These are phyloP conservation scores for Ophion obscuratus DNA, from an alignment of 2,888 invertebrate species.

Conservation along the genomic window DNA sequence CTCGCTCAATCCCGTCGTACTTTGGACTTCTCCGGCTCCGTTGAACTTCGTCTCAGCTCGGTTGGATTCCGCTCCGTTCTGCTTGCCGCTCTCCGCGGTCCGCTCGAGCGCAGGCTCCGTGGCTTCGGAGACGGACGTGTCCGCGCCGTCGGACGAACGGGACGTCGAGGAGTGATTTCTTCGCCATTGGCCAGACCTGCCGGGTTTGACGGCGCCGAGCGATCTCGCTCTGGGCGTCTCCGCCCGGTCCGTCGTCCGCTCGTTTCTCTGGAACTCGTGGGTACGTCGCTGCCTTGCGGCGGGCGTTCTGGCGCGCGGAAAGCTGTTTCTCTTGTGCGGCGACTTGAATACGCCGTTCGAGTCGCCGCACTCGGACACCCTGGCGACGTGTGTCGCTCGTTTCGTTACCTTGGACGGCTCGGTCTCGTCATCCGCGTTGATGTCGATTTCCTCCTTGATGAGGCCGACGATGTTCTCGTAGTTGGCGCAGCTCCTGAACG, in stretches of 20 bases:
- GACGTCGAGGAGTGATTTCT: background rate
- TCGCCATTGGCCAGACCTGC: constrained; percentile 14
- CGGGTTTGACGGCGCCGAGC: constrained; percentile 40
- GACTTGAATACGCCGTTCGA: constrained; percentile 13
- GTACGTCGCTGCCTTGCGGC: background rate
- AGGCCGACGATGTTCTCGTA: constrained; percentile 42
- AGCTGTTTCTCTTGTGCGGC: constrained; percentile 17
- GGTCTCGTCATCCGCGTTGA: constrained; percentile 46
- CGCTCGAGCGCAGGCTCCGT: background rate
- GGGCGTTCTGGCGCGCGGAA: background rate
- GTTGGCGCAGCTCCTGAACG: constrained; percentile 27
- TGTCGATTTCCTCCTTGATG: constrained; percentile 58
- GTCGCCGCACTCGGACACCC: background rate
- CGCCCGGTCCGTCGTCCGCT: background rate
- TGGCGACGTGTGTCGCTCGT: background rate
- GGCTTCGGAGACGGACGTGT: background rate
- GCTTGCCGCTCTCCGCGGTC: background rate
- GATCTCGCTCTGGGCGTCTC: constrained; percentile 3
- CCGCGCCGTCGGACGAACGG: background rate
- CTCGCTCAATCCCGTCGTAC: background rate
- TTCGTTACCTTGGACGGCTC: constrained; percentile 12
- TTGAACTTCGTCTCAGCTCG: background rate
- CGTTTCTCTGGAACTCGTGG: background rate
- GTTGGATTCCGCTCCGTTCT: background rate
- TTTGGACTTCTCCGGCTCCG: background rate